Conservation (phyloP, 2,888 invertebrate species). For the Scaptomyza parva region DNA sequence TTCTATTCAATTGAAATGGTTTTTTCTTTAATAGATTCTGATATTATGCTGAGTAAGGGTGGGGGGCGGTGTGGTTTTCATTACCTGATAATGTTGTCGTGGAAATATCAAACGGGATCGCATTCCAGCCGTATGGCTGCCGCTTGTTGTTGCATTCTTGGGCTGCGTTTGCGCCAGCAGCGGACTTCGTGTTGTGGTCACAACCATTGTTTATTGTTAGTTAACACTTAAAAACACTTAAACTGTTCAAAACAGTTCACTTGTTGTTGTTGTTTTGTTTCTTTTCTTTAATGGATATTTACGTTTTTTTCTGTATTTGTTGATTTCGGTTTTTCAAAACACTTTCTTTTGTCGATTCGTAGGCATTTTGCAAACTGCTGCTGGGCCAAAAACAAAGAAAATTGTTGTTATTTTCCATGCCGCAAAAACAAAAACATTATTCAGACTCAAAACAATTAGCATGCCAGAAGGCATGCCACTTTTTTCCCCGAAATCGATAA, state of each 20-base stretch:
- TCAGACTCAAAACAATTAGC: slow-evolving; percentile 44
- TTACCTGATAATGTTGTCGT: slow-evolving; percentile 82
- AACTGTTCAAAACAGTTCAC: slow-evolving; percentile 3
- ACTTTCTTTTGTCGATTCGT: slow-evolving; percentile 37
- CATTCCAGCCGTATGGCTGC: slow-evolving; percentile 66
- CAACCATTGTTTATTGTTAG: slow-evolving; percentile 72
- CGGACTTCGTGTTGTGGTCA: slow-evolving; percentile 82
- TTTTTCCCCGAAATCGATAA: slow-evolving; percentile 50
- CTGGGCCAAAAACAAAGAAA: too few species aligned
- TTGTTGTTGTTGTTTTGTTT: too few species aligned
- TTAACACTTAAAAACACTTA: slow-evolving; percentile 13
- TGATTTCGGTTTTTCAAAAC: slow-evolving; percentile 23
- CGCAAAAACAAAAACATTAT: slow-evolving; percentile 49
- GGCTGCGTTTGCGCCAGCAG: slow-evolving; percentile 73
- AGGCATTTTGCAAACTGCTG: slow-evolving; percentile 54
- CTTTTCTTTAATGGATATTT: slow-evolving; percentile 7
- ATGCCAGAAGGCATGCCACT: slow-evolving; percentile 41
- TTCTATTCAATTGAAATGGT: slow-evolving; percentile 12
- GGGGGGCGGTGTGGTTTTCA: neutral
- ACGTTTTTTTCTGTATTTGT: slow-evolving; percentile 6
- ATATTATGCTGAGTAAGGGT: neutral
- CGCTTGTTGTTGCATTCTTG: slow-evolving; percentile 60
- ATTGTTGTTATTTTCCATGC: slow-evolving; percentile 28
- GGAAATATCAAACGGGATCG: slow-evolving; percentile 83
- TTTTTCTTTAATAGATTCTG: slow-evolving; percentile 1